A percentile compares a stretch with the other conserved stretches of the same genome.
These are phyloP conservation scores for Drosophila limbata DNA, from an alignment of 2,888 invertebrate species.

Conservation along the genomic window DNA sequence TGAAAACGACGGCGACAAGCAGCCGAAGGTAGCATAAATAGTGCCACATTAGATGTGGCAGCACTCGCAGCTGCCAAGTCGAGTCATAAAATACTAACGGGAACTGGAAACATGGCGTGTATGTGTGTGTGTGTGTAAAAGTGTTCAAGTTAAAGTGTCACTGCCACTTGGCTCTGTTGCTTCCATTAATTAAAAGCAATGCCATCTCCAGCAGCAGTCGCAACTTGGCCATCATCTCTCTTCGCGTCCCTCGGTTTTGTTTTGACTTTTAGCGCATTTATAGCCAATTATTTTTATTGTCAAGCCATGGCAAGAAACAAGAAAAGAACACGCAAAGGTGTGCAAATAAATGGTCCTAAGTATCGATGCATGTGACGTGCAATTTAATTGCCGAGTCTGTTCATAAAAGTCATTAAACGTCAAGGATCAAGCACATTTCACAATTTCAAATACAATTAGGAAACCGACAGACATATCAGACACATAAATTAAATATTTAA, in stretches of 20 bases:
- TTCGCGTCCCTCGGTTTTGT: conserved; percentile 46
- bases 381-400: conserved; percentile 37
- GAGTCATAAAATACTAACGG: conserved; percentile 64
- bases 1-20: conserved; percentile 57
- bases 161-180: conserved; percentile 42
- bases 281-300: conserved; percentile 78
- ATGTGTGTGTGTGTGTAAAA: conserved; percentile 5
- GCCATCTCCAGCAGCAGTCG: conserved; percentile 27
- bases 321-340: conserved; percentile 55
- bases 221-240: conserved; percentile 15
- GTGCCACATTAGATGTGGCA: conserved; percentile 55
- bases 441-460: neutral
- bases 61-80: conserved; percentile 61
- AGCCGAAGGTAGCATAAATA: conserved; percentile 53
- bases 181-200: conserved; percentile 75
- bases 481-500: too few relatives aligned
- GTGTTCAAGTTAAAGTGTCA: conserved; percentile 24
- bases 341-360: conserved; percentile 70
- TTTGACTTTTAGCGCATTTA: conserved; percentile 78
- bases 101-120: conserved; percentile 20
- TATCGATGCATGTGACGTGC: conserved; percentile 57
- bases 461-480: neutral
- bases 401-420: conserved; percentile 15
- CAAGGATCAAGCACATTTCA: neutral
- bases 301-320: conserved; percentile 20